Base-by-base conservation (phyloP, 1,140 invertebrate genomes). In the Kradibia gibbosae region DNA sequence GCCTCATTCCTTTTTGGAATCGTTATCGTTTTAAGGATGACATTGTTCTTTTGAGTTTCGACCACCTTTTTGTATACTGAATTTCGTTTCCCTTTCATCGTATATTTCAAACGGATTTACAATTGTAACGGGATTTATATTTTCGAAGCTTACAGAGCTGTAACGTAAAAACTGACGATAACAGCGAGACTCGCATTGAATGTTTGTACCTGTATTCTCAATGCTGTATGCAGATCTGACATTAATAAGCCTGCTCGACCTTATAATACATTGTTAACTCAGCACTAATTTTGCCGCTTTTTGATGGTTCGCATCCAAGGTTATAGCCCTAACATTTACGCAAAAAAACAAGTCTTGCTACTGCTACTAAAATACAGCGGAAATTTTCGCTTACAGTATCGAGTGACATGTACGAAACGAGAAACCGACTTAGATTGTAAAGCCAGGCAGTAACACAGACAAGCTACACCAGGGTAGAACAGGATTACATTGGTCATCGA, bases 1-100 rank as follows among this genome's bases (percentile, higher is more conserved):
- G 36, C 15, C 17, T 25, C 22, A 4, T 20, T 11, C 31, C 31
- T 20, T 25, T 36, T 36, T 34, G 60, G 60, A 36, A 22, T 65
- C 60, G 60, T 65, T 65, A 65, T 65, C 60, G 31, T 22, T 36
- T 36, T 36, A 20, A 65, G 60, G 60, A 36, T 36, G 60, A 65
- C 60, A 65, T 36, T 34, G 60, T 36, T 65, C 60, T 36, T 36
- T 65, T 10, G 31, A 36, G 31, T 22, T 65, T 17, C 60, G 36
- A 17, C 1, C 28, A 36, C 8, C 60, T 36, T 65, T 65, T 65
- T 2, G 17, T n/a, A n/a, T n/a, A 17, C 60, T n/a, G 53, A 17
- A 55, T 55, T 55, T 60, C 25, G 57, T 60, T 31, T 60, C 11
- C 25, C 57, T 60, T 60, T 31, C 25, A 60, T 60, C 57, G 25